A percentile compares a stretch with the other conserved stretches of the same genome.
Conservation (phyloP, 2,888 invertebrate species). For the Neelides folsomi region DNA sequence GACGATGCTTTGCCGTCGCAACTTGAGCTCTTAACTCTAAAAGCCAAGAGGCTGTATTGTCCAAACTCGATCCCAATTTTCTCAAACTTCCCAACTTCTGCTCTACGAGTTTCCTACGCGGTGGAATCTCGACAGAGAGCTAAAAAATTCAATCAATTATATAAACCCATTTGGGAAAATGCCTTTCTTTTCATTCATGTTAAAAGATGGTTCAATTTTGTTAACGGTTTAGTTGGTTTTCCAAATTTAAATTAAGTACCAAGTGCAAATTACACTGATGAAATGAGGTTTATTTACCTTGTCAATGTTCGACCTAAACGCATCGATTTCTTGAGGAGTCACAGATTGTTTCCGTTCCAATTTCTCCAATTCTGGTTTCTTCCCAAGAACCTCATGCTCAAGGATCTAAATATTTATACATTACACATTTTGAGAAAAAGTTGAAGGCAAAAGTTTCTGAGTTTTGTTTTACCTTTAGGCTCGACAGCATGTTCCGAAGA, state of each 20-base stretch:
- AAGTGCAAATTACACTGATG: neutral
- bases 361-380: constrained; percentile 42
- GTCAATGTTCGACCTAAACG: constrained; percentile 36
- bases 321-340: too few relatives aligned
- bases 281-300: constrained; percentile 35
- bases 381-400: constrained; percentile 45
- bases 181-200: too few relatives aligned
- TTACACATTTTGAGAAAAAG: constrained; percentile 1
- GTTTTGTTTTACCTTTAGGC: constrained; percentile 45
- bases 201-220: too few relatives aligned
- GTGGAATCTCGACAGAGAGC: constrained; percentile 42
- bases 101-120: constrained; percentile 46
- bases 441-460: neutral
- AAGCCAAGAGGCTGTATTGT: constrained; percentile 45
- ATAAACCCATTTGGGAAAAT: neutral
- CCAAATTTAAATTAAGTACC: neutral
- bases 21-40: constrained; percentile 37
- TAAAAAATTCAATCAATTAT: constrained; percentile 30
- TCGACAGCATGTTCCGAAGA: constrained; percentile 50
- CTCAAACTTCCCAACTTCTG: constrained; percentile 46
- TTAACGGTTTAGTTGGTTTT: neutral
- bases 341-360: constrained; percentile 33
- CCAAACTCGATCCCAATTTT: constrained; percentile 45
- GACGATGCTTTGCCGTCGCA: constrained; percentile 29
- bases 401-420: constrained; percentile 42